phyloP scores from a whole-genome alignment of 1,140 invertebrate genomes.

The Ceratosolen fusciceps region DNA sequence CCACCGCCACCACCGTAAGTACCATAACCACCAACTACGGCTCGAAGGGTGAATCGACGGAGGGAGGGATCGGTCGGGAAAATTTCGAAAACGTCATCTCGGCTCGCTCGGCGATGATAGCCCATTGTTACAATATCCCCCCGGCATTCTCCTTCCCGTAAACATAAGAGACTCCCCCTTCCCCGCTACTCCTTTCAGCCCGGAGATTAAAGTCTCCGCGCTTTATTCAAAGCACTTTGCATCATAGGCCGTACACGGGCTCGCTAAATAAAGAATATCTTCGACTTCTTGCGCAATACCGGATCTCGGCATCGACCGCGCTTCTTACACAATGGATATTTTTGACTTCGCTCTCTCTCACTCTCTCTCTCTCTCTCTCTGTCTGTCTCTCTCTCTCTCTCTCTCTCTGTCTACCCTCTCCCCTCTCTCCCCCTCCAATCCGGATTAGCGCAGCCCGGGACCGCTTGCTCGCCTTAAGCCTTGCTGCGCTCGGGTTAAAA shows the following conservation, averaged over 20 bases:
- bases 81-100: slow-evolving; percentile 38
- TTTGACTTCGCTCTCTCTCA: slow-evolving; percentile 38
- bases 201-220: slow-evolving; percentile 36
- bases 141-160: slow-evolving; percentile 16
- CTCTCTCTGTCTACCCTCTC: too few relatives aligned
- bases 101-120: neutral
- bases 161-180: slow-evolving; percentile 14
- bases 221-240: slow-evolving; percentile 31
- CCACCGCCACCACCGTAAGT: too few relatives aligned
- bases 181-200: slow-evolving; percentile 38
- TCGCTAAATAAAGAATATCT: slow-evolving; percentile 44
- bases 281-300: slow-evolving; percentile 8
- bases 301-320: slow-evolving; percentile 11
- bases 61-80: slow-evolving; percentile 25
- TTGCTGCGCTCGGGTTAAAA: too few relatives aligned
- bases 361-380: neutral
- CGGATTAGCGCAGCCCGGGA: slow-evolving; percentile 9
- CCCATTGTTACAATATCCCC: slow-evolving; percentile 32
- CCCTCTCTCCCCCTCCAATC: too few relatives aligned
- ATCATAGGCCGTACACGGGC: slow-evolving; percentile 11
- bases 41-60: neutral
- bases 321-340: slow-evolving; percentile 45
- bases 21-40: too few relatives aligned
- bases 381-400: slow-evolving; percentile 9
- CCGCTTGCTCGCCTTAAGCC: too few relatives aligned